Evolutionary conservation across 2,888 invertebrate species (phyloP).

Genomic region (Loripinus fragilis): DNA sequence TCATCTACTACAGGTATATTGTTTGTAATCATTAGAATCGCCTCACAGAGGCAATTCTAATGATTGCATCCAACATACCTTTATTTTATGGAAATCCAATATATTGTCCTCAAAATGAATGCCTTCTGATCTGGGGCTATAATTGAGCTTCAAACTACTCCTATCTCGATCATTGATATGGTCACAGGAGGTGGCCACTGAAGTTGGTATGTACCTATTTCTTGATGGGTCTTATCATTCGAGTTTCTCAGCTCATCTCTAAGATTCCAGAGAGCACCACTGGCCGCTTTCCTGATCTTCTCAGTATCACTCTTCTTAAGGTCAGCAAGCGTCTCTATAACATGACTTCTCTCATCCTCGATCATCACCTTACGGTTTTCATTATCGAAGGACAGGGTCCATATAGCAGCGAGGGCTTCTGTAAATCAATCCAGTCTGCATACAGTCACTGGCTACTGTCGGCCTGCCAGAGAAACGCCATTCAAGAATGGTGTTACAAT

Average conservation of each 20-base stretch:
- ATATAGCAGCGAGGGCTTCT: slow-evolving; percentile 61
- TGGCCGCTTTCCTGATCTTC: slow-evolving; percentile 49
- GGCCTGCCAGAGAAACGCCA: too few species aligned
- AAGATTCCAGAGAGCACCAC: slow-evolving; percentile 68
- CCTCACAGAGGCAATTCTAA: neutral
- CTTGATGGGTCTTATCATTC: slow-evolving; percentile 39
- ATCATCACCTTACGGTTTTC: slow-evolving; percentile 61
- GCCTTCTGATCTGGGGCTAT: too few species aligned
- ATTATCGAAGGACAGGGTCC: slow-evolving; percentile 69
- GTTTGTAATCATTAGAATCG: neutral
- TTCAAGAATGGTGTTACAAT: too few species aligned
- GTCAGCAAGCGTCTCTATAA: slow-evolving; percentile 48
- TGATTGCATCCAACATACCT: neutral
- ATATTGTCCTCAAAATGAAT: too few species aligned
- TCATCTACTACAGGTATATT: neutral
- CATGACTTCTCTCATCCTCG: slow-evolving; percentile 38
- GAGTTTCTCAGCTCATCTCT: slow-evolving; percentile 51
- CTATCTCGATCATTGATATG: too few species aligned
- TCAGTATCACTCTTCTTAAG: slow-evolving; percentile 28
- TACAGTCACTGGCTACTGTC: too few species aligned
- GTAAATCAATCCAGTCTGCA: slow-evolving; percentile 24
- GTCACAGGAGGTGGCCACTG: too few species aligned
- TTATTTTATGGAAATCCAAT: too few species aligned
- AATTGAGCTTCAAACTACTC: too few species aligned
- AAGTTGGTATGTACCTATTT: slow-evolving; percentile 2